phyloP scores from a whole-genome alignment of 2,888 invertebrate genomes.

The Philhelius pedissequus region DNA sequence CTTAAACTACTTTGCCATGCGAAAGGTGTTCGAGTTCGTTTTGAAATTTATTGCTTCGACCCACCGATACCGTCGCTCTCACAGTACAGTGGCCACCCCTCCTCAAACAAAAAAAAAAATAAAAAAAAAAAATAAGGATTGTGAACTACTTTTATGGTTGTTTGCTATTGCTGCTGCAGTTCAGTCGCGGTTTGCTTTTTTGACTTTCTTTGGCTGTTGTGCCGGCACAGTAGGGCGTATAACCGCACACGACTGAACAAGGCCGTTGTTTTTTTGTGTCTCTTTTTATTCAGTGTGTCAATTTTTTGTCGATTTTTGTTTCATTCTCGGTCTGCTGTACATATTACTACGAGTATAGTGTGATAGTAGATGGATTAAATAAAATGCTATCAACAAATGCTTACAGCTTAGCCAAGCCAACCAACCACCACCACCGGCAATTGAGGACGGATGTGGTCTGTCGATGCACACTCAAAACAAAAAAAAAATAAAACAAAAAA shows the following conservation, averaged over 20 bases:
- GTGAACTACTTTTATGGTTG: background rate
- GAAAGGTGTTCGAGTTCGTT: constrained; percentile 45
- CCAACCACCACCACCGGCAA: constrained; percentile 31
- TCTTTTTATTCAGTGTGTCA: background rate
- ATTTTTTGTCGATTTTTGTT: constrained; percentile 4
- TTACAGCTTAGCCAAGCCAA: constrained; percentile 35
- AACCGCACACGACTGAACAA: constrained; percentile 68
- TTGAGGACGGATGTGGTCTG: constrained; percentile 67
- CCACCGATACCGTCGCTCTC: background rate
- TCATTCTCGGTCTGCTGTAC: constrained; percentile 35
- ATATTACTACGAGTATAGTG: no score
- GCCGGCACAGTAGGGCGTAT: constrained; percentile 61
- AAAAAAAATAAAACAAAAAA: background rate
- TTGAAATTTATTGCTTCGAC: constrained; percentile 33
- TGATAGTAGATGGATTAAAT: constrained; percentile 55
- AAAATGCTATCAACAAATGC: constrained; percentile 61
- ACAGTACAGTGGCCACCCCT: background rate
- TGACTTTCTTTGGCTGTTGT: constrained; percentile 27
- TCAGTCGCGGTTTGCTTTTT: constrained; percentile 4
- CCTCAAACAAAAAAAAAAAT: background rate
- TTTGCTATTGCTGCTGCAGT: background rate
- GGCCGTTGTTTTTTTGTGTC: constrained; percentile 46
- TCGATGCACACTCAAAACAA: constrained; percentile 41
- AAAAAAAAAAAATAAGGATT: constrained; percentile 37
- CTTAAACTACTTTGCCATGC: constrained; percentile 62